These are phyloP conservation scores for Caretta caretta DNA, from an alignment of 2,113 vertebrate genomes.

Conservation along the genomic window DNA sequence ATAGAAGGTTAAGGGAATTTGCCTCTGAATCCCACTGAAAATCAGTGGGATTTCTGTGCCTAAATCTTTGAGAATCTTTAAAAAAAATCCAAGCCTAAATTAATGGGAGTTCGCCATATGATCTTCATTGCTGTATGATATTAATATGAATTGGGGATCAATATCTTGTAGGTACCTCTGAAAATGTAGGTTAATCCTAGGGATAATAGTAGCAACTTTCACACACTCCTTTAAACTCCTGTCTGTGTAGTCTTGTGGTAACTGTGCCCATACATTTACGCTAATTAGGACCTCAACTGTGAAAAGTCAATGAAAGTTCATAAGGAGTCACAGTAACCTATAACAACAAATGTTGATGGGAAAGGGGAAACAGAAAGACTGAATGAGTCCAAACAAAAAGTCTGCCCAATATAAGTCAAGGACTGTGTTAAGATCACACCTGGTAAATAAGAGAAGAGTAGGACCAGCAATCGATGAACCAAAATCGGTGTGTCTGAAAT, in stretches of 20 bases:
- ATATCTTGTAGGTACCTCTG: not conserved
- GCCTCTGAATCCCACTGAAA: too few relatives aligned
- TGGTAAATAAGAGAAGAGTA: not conserved
- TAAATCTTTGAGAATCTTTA: not conserved
- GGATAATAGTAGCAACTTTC: not conserved
- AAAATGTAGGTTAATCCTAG: not conserved
- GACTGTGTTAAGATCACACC: not conserved
- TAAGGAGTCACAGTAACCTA: not conserved
- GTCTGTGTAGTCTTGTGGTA: not conserved
- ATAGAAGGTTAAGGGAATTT: not conserved
- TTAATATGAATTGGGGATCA: not conserved
- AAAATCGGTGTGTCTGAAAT: not conserved
- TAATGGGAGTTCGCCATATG: not conserved
- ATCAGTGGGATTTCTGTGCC: not conserved
- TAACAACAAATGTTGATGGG: not conserved
- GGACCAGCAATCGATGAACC: not conserved
- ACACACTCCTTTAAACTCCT: not conserved
- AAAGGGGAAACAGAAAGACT: not conserved
- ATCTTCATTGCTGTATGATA: not conserved
- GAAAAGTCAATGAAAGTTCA: not conserved
- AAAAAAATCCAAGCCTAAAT: not conserved
- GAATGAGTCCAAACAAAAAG: not conserved
- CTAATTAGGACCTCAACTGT: not conserved
- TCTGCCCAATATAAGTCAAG: not conserved
- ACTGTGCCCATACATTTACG: not conserved